These are phyloP conservation scores for Troglohyphantes excavatus DNA, from an alignment of 2,888 invertebrate species.

Conservation along the genomic window DNA sequence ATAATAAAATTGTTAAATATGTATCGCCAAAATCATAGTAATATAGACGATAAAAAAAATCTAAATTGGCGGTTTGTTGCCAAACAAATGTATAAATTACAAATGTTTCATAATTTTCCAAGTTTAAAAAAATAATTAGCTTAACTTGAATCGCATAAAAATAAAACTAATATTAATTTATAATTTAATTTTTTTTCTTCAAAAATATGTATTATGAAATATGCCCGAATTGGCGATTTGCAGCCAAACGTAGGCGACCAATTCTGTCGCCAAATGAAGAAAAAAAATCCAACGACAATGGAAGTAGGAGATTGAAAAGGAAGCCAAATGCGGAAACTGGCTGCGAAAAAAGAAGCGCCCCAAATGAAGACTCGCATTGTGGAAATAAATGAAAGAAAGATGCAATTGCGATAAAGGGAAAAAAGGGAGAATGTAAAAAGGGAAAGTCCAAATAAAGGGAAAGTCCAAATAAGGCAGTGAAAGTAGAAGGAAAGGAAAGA, in stretches of 20 bases:
- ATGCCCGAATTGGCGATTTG: background rate
- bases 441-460: background rate
- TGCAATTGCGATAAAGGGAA: constrained; percentile 45
- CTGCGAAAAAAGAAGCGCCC: background rate
- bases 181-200: too few relatives aligned
- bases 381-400: constrained; percentile 51
- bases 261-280: background rate
- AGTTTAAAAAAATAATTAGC: too few relatives aligned
- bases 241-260: background rate
- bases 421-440: background rate
- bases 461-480: background rate
- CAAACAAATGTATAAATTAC: too few relatives aligned
- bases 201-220: too few relatives aligned
- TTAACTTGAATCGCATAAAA: too few relatives aligned
- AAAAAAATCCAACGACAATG: constrained; percentile 1
- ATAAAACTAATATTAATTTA: too few relatives aligned
- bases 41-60: too few relatives aligned
- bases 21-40: too few relatives aligned
- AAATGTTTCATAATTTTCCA: too few relatives aligned
- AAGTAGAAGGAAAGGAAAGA: background rate
- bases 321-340: constrained; percentile 46
- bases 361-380: constrained; percentile 46
- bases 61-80: too few relatives aligned
- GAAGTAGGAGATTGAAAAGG: constrained; percentile 53
- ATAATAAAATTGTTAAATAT: too few relatives aligned